A percentile compares a stretch with the other conserved stretches of the same genome.
phyloP scores from a whole-genome alignment of 1,140 invertebrate species.

The Eubasilissa regina region DNA sequence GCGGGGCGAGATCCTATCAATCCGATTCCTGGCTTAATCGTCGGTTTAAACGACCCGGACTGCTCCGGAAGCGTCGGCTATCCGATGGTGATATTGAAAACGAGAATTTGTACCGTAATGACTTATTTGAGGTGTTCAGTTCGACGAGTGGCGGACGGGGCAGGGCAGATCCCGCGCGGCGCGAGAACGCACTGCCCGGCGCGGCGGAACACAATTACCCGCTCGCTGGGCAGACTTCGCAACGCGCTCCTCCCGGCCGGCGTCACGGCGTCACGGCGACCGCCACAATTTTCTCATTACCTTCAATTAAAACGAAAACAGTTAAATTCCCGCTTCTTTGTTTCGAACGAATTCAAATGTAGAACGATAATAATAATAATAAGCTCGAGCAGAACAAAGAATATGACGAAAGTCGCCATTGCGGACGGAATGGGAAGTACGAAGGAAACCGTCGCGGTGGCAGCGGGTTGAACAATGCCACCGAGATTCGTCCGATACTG shows the following conservation, averaged over 20 bases:
- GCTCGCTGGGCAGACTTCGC: slow-evolving; percentile 34
- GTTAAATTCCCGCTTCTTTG: slow-evolving; percentile 57
- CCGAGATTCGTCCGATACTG: slow-evolving; percentile 49
- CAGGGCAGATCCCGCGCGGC: too few relatives aligned
- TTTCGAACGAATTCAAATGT: slow-evolving; percentile 51
- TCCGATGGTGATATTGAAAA: too few relatives aligned
- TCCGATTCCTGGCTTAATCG: too few relatives aligned
- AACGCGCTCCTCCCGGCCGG: slow-evolving; percentile 32
- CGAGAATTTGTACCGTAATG: too few relatives aligned
- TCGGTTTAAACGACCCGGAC: too few relatives aligned
- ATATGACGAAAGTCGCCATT: slow-evolving; percentile 56
- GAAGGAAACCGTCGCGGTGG: slow-evolving; percentile 44
- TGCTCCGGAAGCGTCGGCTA: too few relatives aligned
- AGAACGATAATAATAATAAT: slow-evolving; percentile 54
- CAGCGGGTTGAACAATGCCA: slow-evolving; percentile 46
- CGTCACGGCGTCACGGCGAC: slow-evolving; percentile 50
- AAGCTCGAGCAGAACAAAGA: slow-evolving; percentile 51
- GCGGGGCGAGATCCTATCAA: too few relatives aligned
- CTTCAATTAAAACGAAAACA: slow-evolving; percentile 60
- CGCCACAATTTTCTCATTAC: slow-evolving; percentile 60
- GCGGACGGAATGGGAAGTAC: slow-evolving; percentile 44
- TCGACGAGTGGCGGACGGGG: too few relatives aligned
- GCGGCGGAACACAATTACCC: slow-evolving; percentile 33
- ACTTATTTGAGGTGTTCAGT: too few relatives aligned
- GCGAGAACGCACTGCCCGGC: background rate